A percentile compares a stretch with the other conserved stretches of the same genome.
phyloP scores from a whole-genome alignment of 2,113 vertebrate genomes.

The Emberiza fucata region DNA sequence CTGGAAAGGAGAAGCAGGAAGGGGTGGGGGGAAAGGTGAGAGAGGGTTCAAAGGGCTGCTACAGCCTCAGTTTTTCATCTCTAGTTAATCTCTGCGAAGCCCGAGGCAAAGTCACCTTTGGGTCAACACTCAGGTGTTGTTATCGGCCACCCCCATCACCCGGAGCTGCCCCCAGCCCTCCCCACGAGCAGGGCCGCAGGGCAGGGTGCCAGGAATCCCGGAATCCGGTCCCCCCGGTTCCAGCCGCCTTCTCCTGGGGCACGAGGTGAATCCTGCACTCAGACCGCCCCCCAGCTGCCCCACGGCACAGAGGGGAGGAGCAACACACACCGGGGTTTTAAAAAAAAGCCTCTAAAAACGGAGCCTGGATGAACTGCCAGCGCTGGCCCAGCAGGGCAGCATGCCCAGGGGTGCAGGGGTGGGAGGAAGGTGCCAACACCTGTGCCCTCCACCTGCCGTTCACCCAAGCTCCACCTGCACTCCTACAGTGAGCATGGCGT shows the following conservation, averaged over 20 bases:
- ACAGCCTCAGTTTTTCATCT: conserved; percentile 28
- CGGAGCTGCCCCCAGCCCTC: not conserved
- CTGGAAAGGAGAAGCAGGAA: not conserved
- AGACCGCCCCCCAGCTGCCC: not conserved
- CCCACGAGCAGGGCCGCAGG: not conserved
- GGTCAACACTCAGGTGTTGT: conserved; percentile 67
- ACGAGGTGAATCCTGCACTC: not conserved
- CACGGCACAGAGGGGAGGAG: not conserved
- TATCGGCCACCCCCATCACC: conserved; percentile 45
- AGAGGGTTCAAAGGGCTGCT: conserved; percentile 44
- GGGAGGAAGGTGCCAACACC: not conserved
- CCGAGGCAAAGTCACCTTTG: conserved; percentile 59
- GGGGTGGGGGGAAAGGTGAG: not conserved
- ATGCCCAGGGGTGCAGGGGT: not conserved
- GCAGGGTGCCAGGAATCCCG: not conserved
- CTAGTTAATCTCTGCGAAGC: conserved; percentile 37
- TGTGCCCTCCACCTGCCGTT: fast-evolving
- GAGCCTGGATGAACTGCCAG: fast-evolving
- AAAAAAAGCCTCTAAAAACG: fast-evolving
- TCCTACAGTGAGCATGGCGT: fast-evolving
- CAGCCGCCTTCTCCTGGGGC: not conserved
- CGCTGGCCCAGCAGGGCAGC: fast-evolving
- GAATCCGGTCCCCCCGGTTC: not conserved
- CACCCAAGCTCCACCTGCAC: fast-evolving
- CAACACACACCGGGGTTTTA: not conserved